Conservation (phyloP, 2,113 vertebrate species). For the Onychorhynchus coronatus region DNA sequence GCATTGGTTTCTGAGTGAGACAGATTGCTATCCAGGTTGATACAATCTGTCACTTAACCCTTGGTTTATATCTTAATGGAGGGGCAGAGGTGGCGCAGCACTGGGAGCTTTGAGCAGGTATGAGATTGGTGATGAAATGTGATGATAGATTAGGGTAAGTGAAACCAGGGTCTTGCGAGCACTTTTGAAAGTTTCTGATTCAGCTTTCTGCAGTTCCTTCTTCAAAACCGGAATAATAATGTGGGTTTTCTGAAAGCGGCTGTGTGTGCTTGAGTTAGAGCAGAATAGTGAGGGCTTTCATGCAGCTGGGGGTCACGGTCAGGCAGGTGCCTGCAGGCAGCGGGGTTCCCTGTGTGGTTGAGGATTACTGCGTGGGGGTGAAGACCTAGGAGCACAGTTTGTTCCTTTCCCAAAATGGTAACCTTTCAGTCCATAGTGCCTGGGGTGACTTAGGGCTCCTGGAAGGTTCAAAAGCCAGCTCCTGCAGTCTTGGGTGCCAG, state of each 20-base stretch:
- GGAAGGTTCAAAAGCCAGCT: background rate
- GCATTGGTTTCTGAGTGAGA: constrained; percentile 25
- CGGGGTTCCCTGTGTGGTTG: background rate
- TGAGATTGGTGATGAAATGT: constrained; percentile 28
- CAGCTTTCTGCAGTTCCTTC: background rate
- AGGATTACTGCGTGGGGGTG: background rate
- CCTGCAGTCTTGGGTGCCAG: background rate
- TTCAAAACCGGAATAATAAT: constrained; percentile 28
- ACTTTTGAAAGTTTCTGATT: constrained; percentile 36
- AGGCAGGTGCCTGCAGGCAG: background rate
- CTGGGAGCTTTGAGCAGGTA: constrained; percentile 1
- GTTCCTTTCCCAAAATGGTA: background rate
- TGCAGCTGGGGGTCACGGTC: background rate
- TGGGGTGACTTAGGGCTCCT: background rate
- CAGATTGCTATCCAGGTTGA: constrained; percentile 39
- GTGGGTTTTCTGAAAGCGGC: constrained; percentile 13
- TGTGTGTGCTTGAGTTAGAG: background rate
- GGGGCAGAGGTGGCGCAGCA: background rate
- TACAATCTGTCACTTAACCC: constrained; percentile 58
- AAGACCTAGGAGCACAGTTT: background rate
- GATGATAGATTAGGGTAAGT: constrained; percentile 43
- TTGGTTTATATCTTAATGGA: constrained; percentile 32
- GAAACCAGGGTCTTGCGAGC: background rate
- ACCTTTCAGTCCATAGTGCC: background rate
- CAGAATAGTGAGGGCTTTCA: constrained; percentile 14